A percentile compares a stretch with the other conserved stretches of the same genome.
phyloP scores from a whole-genome alignment of 2,888 invertebrate genomes.

The Melinaea menophilus region DNA sequence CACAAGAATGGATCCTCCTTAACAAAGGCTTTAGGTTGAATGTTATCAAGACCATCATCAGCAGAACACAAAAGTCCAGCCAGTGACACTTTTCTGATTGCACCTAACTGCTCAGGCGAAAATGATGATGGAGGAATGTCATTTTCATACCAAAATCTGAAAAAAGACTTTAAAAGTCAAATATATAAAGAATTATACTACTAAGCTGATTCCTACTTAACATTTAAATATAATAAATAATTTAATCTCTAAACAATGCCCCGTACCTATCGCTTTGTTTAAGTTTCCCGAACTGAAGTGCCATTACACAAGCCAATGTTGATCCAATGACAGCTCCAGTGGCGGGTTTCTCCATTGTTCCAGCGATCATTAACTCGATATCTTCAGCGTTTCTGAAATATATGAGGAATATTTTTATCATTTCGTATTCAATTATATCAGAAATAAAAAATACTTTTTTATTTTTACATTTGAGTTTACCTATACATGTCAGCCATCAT shows the following conservation, averaged over 20 bases:
- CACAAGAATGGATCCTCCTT: constrained; percentile 91
- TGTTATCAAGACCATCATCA: constrained; percentile 80
- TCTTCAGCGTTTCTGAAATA: constrained; percentile 80
- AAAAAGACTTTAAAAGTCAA: constrained; percentile 12
- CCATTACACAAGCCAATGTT: constrained; percentile 91
- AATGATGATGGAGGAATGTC: constrained; percentile 93
- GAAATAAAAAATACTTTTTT: not conserved
- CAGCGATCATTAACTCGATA: constrained; percentile 90
- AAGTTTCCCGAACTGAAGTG: constrained; percentile 88
- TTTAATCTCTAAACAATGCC: not conserved
- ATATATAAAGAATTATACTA: not conserved
- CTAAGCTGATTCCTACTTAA: too few species aligned
- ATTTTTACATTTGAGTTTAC: constrained; percentile 47
- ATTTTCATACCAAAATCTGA: constrained; percentile 96
- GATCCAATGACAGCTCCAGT: constrained; percentile 91
- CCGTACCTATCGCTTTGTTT: constrained; percentile 86
- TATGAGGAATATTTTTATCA: constrained; percentile 30
- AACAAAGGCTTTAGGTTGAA: constrained; percentile 93
- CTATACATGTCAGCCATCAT: constrained; percentile 83
- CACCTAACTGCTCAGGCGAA: constrained; percentile 85
- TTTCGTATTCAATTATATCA: not conserved
- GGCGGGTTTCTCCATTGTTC: constrained; percentile 86
- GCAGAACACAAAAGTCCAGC: constrained; percentile 89
- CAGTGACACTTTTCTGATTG: constrained; percentile 87
- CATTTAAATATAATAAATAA: not conserved